Evolutionary conservation across 2,888 invertebrate genomes (phyloP).

Genomic region (Beris morrisii): DNA sequence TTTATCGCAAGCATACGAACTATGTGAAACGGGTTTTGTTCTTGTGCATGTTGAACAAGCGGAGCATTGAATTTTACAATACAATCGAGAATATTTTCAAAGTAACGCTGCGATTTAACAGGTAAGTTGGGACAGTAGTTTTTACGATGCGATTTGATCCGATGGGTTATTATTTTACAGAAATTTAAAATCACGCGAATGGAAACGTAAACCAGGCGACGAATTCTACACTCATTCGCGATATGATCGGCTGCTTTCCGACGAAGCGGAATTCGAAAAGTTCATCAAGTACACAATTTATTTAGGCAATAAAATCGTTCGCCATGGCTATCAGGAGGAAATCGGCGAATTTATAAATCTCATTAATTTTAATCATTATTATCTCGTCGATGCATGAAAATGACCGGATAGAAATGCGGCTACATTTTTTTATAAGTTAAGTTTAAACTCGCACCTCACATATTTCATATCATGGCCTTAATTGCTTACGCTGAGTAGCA

Average conservation of each 20-base stretch:
- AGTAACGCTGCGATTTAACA: conserved; percentile 65
- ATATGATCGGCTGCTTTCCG: conserved; percentile 49
- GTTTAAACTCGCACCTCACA: not conserved
- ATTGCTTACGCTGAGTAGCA: too few species aligned
- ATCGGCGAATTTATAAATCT: conserved; percentile 54
- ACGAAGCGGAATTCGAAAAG: conserved; percentile 53
- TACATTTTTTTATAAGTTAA: not conserved
- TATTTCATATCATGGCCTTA: too few species aligned
- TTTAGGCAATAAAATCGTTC: conserved; percentile 53
- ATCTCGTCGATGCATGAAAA: conserved; percentile 39
- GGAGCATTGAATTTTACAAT: conserved; percentile 69
- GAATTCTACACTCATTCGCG: conserved; percentile 51
- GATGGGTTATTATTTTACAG: conserved; percentile 40
- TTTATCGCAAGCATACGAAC: conserved; percentile 70
- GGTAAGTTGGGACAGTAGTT: conserved; percentile 52
- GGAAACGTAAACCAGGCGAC: conserved; percentile 44
- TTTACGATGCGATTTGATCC: too few species aligned
- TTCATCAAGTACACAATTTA: conserved; percentile 53
- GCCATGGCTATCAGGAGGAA: conserved; percentile 54
- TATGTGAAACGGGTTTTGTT: conserved; percentile 77
- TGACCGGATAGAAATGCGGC: not conserved
- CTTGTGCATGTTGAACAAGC: conserved; percentile 72
- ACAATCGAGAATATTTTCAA: conserved; percentile 72
- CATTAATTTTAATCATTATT: conserved; percentile 55
- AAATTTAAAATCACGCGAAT: conserved; percentile 49